A percentile compares a stretch with the other conserved stretches of the same genome.
These are phyloP conservation scores for Mugil cephalus DNA, from an alignment of 2,113 vertebrate species.

Conservation along the genomic window DNA sequence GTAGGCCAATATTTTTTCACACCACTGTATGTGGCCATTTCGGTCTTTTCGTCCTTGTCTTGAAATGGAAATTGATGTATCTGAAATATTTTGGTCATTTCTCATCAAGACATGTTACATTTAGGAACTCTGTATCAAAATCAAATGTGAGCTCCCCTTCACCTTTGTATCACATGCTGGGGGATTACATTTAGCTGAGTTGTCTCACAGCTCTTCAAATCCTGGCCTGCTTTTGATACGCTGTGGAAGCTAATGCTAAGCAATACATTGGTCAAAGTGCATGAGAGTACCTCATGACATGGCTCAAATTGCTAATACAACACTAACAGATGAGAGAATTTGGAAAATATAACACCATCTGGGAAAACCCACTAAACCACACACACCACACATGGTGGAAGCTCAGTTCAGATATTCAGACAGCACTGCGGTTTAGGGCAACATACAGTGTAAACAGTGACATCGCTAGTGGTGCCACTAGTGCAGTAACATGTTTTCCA, in stretches of 20 bases:
- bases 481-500: not conserved
- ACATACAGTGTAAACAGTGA: not conserved
- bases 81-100: too few relatives aligned
- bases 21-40: too few relatives aligned
- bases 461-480: not conserved
- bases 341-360: not conserved
- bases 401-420: not conserved
- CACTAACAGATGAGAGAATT: conserved; percentile 14
- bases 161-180: not conserved
- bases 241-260: conserved; percentile 4
- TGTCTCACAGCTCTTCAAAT: not conserved
- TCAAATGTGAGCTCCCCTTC: not conserved
- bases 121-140: too few relatives aligned
- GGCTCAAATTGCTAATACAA: conserved; percentile 16
- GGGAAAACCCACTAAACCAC: not conserved
- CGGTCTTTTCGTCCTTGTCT: too few relatives aligned
- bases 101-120: too few relatives aligned
- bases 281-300: not conserved
- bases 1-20: too few relatives aligned
- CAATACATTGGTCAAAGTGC: conserved; percentile 1
- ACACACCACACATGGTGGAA: not conserved
- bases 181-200: conserved; percentile 13
- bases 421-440: not conserved
- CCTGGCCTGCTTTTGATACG: not conserved
- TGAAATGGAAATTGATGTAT: too few relatives aligned